Base-by-base conservation (phyloP, 1,140 invertebrate species). In the Microplitis mediator region DNA sequence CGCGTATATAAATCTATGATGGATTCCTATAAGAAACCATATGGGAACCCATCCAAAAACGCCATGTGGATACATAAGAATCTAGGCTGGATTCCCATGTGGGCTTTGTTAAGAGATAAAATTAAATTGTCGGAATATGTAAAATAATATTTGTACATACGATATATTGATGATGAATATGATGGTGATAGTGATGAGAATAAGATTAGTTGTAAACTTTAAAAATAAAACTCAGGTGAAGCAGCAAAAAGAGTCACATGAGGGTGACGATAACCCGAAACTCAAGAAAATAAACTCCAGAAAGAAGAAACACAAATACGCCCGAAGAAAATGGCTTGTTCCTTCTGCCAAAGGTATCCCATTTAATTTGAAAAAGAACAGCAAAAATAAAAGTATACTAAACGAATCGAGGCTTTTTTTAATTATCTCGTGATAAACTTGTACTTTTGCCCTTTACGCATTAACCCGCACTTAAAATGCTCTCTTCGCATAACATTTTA, bases 141-240 rank as follows among this genome's bases (percentile, higher is more conserved):
- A 62, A 9, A 45, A 9, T 6, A 45, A 45, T 45, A 45, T 45
- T 61, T 23, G 58, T 23, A 23, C 2, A 23, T 1, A 23, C 23
- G 23, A 23, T 23, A 1, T 23, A 23, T 23, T 23, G n/a, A n/a
- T n/a, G n/a, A n/a, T n/a, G n/a, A 23, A 23, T 23, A 23, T 31
- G 58, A 8, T 31, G 16, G 4, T 67, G 45, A 32, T 52, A 36
- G 35, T 60, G 4, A 50, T 60, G 9, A 13, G 11, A 13, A 4
- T 11, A 68, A 71, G 69, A 66, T 62, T 67, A 66, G n/a, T 64
- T 70, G 14, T 56, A 64, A 72, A 50, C 52, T 64, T 72, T 79
- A 75, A 14, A 74, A 76, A 45, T 45, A 45, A 73, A 75, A 79
- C 74, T 71, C 78, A 85, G 83, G 79, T 85, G 81, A 85, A 82